Base-by-base conservation (phyloP, 2,888 invertebrate species). In the Automeris io region DNA sequence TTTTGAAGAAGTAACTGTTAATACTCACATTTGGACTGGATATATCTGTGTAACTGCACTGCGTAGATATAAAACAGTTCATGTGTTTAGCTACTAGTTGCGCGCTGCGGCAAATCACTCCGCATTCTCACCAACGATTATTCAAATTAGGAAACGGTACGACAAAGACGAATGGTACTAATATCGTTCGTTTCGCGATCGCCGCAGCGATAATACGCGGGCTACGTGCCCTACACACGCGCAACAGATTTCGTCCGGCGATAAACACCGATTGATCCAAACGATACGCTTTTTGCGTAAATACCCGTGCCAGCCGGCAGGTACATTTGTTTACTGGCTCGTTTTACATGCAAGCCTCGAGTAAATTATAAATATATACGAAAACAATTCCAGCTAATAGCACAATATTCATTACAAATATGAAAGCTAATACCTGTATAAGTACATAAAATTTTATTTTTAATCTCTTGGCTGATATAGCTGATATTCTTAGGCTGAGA, bases 141-240 rank as follows among this genome's bases (percentile, higher is more conserved):
- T 86, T 85, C 77, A 85, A 86, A 86, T 86, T 78, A 86, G 81
- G 74, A 72, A 83, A 74, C 69, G 74, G 74, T 70, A 80, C 81
- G 86, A 86, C 86, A 85, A 78, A 85, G 86, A 86, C 83, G 85
- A 83, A 86, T 86, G 83, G 82, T 70, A 71, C 73, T 83, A 82
- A 85, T 85, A 85, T 80, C 82, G 81, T 64, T 65, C 67, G 67
- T 61, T 65, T 59, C 55, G 73, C 72, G 85, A 85, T 83, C 70
- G 72, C 71, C 51, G 46, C 59, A 46, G 54, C 72, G 83, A 85
- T 85, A 81, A 56, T 57, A 61, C 62, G 59, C 68, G 62, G 58
- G 63, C 66, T 76, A 74, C 78, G 74, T 74, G 71, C 74, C 64
- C 63, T 67, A 77, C 74, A 82, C 83, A 79, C 83, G 82, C 83